Evolutionary conservation across 1,140 invertebrate species (phyloP), one percentile per base, ranked within the genome.

Genomic region (Brachionus manjavacas): DNA sequence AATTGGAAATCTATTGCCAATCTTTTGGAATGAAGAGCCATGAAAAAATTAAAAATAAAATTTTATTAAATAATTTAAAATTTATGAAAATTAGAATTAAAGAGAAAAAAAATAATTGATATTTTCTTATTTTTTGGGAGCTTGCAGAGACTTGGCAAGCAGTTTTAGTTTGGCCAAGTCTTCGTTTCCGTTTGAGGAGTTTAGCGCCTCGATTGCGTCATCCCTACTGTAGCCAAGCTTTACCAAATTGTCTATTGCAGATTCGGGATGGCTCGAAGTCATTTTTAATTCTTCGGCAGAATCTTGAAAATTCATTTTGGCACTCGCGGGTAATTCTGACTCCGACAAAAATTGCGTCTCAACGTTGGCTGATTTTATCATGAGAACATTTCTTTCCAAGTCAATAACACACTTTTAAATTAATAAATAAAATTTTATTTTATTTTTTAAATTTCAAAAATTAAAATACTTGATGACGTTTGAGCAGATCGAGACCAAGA

Each of bases 401-500:
- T 99, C 96, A 87, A 99, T 97, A 85, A 93, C 93, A 91, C 96
- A 98, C 93, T 94, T 88, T 74, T 85, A 60, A 46, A 46, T 16
- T 28, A 12, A 60, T 85, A 85, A 84, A 74, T n/a, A 79, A 76
- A 55, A 52, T 31, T 12, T 12, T 84, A 35, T 49, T 7, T 52
- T 0, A 9, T 12, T 28, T 35, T 28, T 35, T 35, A 2, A 28
- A 16, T 23, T n/a, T 31, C 31, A 81, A 31, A 20, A 16, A 35
- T n/a, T 31, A 49, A 81, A 31, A 20, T 85, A 90, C 89, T 88
- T 90, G 89, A 86, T 99, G 97, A 85, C 97, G 91, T 90, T 96
- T 96, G 0, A 99, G 90, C 95, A 99, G 98, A 88, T 99, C 97
- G 35, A 99, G 91, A 0, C 97, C 97, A 4, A 99, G 90, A 20